A percentile compares a stretch with the other conserved stretches of the same genome.
phyloP scores from a whole-genome alignment of 1,140 invertebrate species.

The Eciton burchellii region DNA sequence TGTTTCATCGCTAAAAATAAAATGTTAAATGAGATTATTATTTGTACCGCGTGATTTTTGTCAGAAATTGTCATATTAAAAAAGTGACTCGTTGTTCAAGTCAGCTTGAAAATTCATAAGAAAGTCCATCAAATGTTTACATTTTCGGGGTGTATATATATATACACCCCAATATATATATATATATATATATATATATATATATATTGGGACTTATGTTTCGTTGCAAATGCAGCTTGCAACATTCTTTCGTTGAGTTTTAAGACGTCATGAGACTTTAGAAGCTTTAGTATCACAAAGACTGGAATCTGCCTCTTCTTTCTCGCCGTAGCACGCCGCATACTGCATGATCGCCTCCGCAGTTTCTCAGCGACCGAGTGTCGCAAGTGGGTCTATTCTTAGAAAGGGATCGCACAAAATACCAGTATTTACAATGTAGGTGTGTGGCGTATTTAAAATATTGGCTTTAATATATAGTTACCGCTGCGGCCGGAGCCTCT shows the following conservation, averaged over 20 bases:
- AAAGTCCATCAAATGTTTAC: no score
- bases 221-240: not conserved
- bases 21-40: no score
- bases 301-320: constrained; percentile 17
- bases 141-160: no score
- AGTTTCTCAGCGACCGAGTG: constrained; percentile 33
- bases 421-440: constrained; percentile 83
- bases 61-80: no score
- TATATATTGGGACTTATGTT: constrained; percentile 33
- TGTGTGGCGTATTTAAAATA: constrained; percentile 80
- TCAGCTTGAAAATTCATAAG: no score
- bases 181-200: no score
- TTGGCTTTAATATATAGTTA: constrained; percentile 79
- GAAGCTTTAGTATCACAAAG: constrained; percentile 34
- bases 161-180: no score
- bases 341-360: constrained; percentile 28
- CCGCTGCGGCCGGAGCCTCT: constrained; percentile 29
- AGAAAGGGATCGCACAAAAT: constrained; percentile 78
- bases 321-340: constrained; percentile 14
- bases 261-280: constrained; percentile 4
- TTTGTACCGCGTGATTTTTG: no score
- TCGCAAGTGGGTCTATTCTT: constrained; percentile 77
- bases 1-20: no score
- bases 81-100: no score
- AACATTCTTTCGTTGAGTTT: constrained; percentile 4